Conservation (phyloP, 2,888 invertebrate genomes). For the Clivina fossor region DNA sequence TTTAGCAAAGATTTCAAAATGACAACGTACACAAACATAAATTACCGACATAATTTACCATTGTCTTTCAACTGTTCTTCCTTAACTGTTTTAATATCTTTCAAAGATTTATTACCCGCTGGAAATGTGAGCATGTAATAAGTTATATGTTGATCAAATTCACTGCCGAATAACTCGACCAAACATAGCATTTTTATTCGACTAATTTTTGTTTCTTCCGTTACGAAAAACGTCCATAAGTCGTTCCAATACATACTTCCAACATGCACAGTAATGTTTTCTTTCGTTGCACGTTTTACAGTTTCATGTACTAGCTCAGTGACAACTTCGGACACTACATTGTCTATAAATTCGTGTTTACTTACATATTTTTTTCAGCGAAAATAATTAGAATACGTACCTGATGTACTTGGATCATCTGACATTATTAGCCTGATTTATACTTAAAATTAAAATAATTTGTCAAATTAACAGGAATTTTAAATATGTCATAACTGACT, state of each 20-base stretch:
- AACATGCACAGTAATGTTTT: constrained; percentile 19
- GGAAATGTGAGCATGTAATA: constrained; percentile 26
- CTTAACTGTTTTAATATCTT: constrained; percentile 24
- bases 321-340: background rate
- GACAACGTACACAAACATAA: too few relatives aligned
- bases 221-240: constrained; percentile 22
- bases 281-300: too few relatives aligned
- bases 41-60: too few relatives aligned
- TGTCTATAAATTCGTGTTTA: too few relatives aligned
- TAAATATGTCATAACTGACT: too few relatives aligned
- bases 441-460: too few relatives aligned
- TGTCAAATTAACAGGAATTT: too few relatives aligned
- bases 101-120: constrained; percentile 7
- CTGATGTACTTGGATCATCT: too few relatives aligned
- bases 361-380: too few relatives aligned
- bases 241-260: constrained; percentile 26
- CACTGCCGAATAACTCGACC: constrained; percentile 17
- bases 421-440: too few relatives aligned
- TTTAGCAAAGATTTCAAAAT: too few relatives aligned
- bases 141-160: constrained; percentile 18
- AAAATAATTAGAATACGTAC: too few relatives aligned
- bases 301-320: background rate
- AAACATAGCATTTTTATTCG: constrained; percentile 22
- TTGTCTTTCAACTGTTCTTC: constrained; percentile 26
- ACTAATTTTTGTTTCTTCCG: constrained; percentile 21